phyloP scores from a whole-genome alignment of 2,797 vertebrate genomes.

The Mycteria americana region DNA sequence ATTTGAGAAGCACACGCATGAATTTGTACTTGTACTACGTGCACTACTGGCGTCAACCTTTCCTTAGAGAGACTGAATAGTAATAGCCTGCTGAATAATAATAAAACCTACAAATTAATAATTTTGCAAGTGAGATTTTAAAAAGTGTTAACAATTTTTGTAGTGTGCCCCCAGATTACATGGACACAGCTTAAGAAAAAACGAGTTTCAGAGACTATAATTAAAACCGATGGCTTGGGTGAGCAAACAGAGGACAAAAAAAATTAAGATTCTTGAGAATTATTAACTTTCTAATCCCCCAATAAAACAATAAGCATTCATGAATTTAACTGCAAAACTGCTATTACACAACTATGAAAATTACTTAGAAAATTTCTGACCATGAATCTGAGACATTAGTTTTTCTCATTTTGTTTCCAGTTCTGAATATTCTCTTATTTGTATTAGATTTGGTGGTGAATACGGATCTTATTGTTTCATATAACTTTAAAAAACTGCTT shows the following conservation, averaged over 20 bases:
- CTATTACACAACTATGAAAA: neutral
- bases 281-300: neutral
- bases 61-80: neutral
- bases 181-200: neutral
- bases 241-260: neutral
- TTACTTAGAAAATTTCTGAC: neutral
- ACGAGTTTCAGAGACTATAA: rapidly evolving
- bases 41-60: neutral
- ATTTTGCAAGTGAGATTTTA: neutral
- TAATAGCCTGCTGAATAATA: neutral
- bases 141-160: neutral
- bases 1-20: neutral
- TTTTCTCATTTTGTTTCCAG: neutral
- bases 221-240: neutral
- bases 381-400: neutral
- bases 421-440: neutral
- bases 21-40: neutral
- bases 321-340: neutral
- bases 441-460: neutral
- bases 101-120: neutral
- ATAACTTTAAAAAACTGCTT: neutral
- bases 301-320: neutral
- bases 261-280: too few relatives aligned
- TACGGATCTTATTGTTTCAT: neutral
- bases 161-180: neutral